These are phyloP conservation scores for Catocala fraxini DNA, from an alignment of 2,888 invertebrate genomes.

Conservation along the genomic window DNA sequence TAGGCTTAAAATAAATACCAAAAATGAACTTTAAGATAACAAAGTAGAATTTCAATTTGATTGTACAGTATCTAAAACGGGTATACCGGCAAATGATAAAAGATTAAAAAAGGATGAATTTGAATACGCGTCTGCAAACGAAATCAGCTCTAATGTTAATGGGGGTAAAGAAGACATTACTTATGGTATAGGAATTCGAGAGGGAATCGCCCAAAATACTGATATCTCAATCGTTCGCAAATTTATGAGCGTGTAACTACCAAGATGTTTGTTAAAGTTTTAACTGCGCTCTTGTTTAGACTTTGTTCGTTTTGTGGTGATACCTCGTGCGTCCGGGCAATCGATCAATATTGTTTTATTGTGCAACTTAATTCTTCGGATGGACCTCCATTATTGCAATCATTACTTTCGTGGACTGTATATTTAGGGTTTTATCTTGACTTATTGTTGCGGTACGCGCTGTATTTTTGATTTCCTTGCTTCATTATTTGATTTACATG, in stretches of 20 bases:
- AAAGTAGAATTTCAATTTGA: slow-evolving; percentile 36
- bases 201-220: slow-evolving; percentile 53
- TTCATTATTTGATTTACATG: slow-evolving; percentile 1
- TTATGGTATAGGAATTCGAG: slow-evolving; percentile 18
- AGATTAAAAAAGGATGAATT: slow-evolving; percentile 54
- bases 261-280: slow-evolving; percentile 67
- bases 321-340: slow-evolving; percentile 36
- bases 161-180: slow-evolving; percentile 54
- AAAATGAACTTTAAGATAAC: slow-evolving; percentile 28
- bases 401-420: slow-evolving; percentile 24
- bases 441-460: slow-evolving; percentile 4
- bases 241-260: slow-evolving; percentile 71
- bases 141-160: slow-evolving; percentile 38
- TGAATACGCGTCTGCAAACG: slow-evolving; percentile 46
- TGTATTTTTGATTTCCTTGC: slow-evolving; percentile 14
- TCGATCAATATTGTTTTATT: slow-evolving; percentile 48
- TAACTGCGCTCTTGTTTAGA: slow-evolving; percentile 45
- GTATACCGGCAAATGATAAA: slow-evolving; percentile 55
- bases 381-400: slow-evolving; percentile 33
- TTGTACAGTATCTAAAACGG: slow-evolving; percentile 27
- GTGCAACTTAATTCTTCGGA: slow-evolving; percentile 28
- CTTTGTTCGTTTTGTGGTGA: slow-evolving; percentile 45
- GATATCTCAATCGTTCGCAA: slow-evolving; percentile 76
- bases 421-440: slow-evolving; percentile 29
- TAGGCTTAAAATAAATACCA: slow-evolving; percentile 11